Conservation (phyloP, 2,113 vertebrate genomes). For the Poeciliopsis retropinna region DNA sequence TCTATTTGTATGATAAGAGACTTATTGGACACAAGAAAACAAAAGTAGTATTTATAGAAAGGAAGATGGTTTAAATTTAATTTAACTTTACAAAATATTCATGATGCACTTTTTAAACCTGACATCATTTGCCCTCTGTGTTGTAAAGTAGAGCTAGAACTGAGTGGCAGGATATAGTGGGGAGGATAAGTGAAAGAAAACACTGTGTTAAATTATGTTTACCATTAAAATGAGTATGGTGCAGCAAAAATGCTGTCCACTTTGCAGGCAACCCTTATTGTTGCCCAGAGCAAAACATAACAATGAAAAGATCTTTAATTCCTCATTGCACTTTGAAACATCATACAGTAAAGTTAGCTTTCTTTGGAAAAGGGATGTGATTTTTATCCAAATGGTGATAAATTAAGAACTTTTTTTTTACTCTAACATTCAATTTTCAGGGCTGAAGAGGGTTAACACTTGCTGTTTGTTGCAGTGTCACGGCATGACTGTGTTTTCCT, state of each 20-base stretch:
- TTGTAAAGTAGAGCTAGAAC: constrained; percentile 46
- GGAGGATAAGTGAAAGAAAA: constrained; percentile 34
- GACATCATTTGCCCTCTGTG: constrained; percentile 56
- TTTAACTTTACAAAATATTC: constrained; percentile 72
- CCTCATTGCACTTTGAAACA: constrained; percentile 45
- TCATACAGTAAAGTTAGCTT: constrained; percentile 50
- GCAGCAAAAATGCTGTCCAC: constrained; percentile 30
- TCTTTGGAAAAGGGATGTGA: constrained; percentile 65
- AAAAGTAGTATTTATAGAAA: constrained; percentile 77
- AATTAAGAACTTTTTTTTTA: constrained; percentile 35
- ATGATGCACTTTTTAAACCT: constrained; percentile 79
- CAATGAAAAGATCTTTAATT: not conserved
- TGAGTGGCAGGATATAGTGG: constrained; percentile 45
- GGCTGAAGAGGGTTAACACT: constrained; percentile 65
- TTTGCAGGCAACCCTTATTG: not conserved
- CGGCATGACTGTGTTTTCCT: constrained; percentile 79
- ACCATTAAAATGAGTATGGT: not conserved
- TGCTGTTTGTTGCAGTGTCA: constrained; percentile 69
- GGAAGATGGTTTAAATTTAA: constrained; percentile 75
- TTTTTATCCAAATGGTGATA: constrained; percentile 54
- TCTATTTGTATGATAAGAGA: constrained; percentile 76
- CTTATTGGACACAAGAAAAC: constrained; percentile 62
- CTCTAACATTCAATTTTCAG: constrained; percentile 65
- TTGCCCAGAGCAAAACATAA: constrained; percentile 18
- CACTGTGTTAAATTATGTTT: constrained; percentile 6